Percentiles rank a stretch among this genome's conserved stretches.
Conservation (phyloP, 1,140 invertebrate genomes). For the Anagrus nilaparvatae region DNA sequence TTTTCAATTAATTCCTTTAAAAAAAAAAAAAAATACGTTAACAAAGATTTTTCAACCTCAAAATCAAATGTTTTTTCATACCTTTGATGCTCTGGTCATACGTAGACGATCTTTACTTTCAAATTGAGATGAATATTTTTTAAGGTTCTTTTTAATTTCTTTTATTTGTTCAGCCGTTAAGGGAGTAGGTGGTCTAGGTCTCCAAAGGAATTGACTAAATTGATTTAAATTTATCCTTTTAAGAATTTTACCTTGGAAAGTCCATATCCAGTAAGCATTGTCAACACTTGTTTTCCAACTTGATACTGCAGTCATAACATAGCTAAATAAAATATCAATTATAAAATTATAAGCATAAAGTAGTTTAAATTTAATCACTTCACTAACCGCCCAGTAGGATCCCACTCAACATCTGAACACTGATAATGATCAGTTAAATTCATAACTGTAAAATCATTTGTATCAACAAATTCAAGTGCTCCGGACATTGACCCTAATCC, state of each 20-base stretch:
- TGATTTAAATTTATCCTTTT: conserved; percentile 78
- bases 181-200: conserved; percentile 83
- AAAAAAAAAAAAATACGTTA: conserved; percentile 7
- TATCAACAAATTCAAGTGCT: conserved; percentile 90
- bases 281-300: conserved; percentile 95
- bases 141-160: conserved; percentile 96
- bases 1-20: conserved; percentile 84
- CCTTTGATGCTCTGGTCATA: conserved; percentile 87
- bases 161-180: conserved; percentile 72
- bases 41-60: neutral
- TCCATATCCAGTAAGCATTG: conserved; percentile 95
- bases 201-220: conserved; percentile 93
- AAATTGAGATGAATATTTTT: conserved; percentile 93
- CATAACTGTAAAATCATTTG: conserved; percentile 90
- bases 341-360: neutral
- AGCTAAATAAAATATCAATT: conserved; percentile 36
- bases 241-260: conserved; percentile 86
- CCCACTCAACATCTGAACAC: conserved; percentile 96
- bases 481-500: conserved; percentile 76
- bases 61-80: conserved; percentile 25
- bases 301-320: conserved; percentile 90
- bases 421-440: conserved; percentile 87
- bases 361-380: neutral
- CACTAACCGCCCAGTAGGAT: conserved; percentile 80
- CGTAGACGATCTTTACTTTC: conserved; percentile 92